Evolutionary conservation across 2,888 invertebrate genomes (phyloP).

Genomic region (Idaea aversata): DNA sequence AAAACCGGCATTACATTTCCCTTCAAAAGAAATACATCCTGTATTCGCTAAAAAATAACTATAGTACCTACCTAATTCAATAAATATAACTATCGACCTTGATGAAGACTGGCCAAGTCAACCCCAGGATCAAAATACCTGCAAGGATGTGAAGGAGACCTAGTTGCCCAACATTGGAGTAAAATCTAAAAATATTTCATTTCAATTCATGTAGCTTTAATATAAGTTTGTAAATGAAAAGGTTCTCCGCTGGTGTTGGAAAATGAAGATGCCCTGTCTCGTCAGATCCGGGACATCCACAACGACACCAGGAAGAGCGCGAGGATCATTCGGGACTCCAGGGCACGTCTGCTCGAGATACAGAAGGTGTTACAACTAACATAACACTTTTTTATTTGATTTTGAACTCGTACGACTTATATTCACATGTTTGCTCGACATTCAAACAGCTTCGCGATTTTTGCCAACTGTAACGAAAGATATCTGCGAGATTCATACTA

Average conservation of each 20-base stretch:
- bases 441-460: too few species aligned
- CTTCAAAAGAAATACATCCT: too few species aligned
- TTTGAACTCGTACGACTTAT: neutral
- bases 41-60: too few species aligned
- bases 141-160: neutral
- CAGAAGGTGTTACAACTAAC: conserved; percentile 39
- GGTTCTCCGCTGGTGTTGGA: conserved; percentile 37
- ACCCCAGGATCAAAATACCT: neutral
- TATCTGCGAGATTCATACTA: too few species aligned
- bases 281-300: conserved; percentile 60
- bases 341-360: conserved; percentile 55
- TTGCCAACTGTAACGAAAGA: too few species aligned
- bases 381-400: conserved; percentile 3
- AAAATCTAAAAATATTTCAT: too few species aligned
- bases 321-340: conserved; percentile 58
- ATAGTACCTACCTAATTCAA: too few species aligned
- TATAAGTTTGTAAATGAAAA: conserved; percentile 7
- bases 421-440: too few species aligned
- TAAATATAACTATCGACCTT: too few species aligned
- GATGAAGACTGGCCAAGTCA: neutral
- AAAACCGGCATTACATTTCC: too few species aligned
- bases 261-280: conserved; percentile 41
- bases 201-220: too few species aligned
- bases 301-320: conserved; percentile 59
- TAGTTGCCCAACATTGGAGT: neutral